phyloP scores from a whole-genome alignment of 1,140 invertebrate genomes.

The Adelges cooleyi region DNA sequence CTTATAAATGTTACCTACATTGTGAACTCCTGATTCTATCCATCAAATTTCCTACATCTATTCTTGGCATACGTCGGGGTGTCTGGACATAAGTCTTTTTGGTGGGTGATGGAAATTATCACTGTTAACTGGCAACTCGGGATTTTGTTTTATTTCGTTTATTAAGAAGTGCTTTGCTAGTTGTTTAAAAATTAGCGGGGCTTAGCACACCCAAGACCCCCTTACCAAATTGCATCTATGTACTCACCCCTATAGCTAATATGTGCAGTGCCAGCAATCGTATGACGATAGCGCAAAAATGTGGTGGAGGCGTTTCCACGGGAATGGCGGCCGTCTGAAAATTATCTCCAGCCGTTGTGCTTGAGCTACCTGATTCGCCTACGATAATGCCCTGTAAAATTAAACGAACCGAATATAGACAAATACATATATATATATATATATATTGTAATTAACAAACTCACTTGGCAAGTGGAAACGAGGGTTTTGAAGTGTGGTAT shows the following conservation, averaged over 20 bases:
- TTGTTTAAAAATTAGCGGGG: no score
- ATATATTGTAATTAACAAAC: conserved; percentile 28
- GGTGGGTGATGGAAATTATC: no score
- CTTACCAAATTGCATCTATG: no score
- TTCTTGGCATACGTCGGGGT: no score
- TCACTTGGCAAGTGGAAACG: conserved; percentile 67
- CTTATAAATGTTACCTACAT: no score
- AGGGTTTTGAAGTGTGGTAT: conserved; percentile 90
- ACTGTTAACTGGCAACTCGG: no score
- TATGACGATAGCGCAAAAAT: conserved; percentile 93
- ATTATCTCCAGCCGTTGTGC: conserved; percentile 48
- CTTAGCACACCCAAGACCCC: no score
- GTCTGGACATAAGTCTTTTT: no score
- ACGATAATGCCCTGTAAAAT: conserved; percentile 45
- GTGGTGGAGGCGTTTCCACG: conserved; percentile 75
- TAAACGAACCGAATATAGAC: neutral
- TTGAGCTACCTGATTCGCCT: conserved; percentile 51
- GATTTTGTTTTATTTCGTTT: no score
- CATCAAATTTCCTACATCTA: no score
- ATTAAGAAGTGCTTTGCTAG: no score
- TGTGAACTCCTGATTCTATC: no score
- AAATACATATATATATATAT: conserved; percentile 7
- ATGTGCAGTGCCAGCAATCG: conserved; percentile 88
- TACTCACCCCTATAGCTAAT: conserved; percentile 66
- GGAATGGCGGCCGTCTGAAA: conserved; percentile 66